Evolutionary conservation across 1,140 invertebrate species (phyloP), one percentile per base, ranked within the genome.

Genomic region (Drosophila bifasciata): DNA sequence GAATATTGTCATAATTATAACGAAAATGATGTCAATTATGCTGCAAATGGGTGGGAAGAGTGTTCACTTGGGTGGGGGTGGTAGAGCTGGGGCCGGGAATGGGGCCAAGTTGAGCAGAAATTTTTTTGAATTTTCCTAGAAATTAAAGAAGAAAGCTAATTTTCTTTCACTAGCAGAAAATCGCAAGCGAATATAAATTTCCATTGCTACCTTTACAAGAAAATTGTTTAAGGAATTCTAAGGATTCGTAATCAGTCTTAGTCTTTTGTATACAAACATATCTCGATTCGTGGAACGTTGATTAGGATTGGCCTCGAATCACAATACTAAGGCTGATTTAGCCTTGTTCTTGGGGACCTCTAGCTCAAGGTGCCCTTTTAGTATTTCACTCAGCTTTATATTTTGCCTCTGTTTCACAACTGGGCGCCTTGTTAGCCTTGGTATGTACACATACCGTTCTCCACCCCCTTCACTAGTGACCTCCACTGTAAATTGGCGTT

Each of bases 401-500:
- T 3, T 28, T 8, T 28, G 8, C 8, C 28, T 9, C 8, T 17
- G 16, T 11, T 0, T 1, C 3, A 23, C 5, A 8, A 11, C 4
- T 19, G 41, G 32, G 0, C 13, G 11, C 11, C 28, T 39, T 48
- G 44, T 66, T 53, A 46, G 41, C 19, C n/a, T n/a, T n/a, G n/a
- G n/a, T n/a, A n/a, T 63, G n/a, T 41, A 15, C 13, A 13, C 16
- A 45, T 39, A 40, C 21, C 11, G 25, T n/a, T n/a, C n/a, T n/a
- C n/a, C 58, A 51, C 41, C 50, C 64, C 52, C 61, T 76, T 66
- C 64, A 77, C 73, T 67, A 68, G 57, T 84, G 79, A 81, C 63
- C 78, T 66, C 58, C 43, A 45, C 66, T 58, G 46, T 43, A 79
- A 86, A 90, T 90, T 90, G 86, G 66, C 86, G 86, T 90, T 90